Conservation (phyloP, 2,888 invertebrate species). For the Cybosia mesomella region DNA sequence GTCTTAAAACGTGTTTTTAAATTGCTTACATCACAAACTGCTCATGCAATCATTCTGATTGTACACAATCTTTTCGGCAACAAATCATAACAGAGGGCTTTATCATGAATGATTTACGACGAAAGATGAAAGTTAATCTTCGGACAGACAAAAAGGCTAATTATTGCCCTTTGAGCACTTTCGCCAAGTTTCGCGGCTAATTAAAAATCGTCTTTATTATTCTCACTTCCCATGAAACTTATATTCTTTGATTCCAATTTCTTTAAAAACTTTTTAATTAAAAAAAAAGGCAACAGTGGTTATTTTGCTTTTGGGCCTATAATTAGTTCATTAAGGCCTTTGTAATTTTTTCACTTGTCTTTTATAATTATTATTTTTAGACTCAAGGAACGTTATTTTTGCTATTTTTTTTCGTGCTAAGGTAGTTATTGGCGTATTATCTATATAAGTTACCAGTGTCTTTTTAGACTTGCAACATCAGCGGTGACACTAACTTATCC, state of each 20-base stretch:
- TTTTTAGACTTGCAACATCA: too few species aligned
- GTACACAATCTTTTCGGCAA: constrained; percentile 38
- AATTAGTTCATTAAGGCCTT: constrained; percentile 4
- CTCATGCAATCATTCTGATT: background rate
- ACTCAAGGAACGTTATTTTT: background rate
- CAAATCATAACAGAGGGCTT: constrained; percentile 48
- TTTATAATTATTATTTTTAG: background rate
- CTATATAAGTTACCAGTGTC: too few species aligned
- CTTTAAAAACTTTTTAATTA: constrained; percentile 43
- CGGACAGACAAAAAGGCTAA: constrained; percentile 71
- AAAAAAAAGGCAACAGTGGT: constrained; percentile 20
- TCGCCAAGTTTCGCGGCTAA: constrained; percentile 62
- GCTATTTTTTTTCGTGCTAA: background rate
- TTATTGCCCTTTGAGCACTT: constrained; percentile 73
- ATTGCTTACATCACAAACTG: background rate
- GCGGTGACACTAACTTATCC: too few species aligned
- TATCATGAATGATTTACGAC: constrained; percentile 57
- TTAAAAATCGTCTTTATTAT: constrained; percentile 69
- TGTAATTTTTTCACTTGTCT: constrained; percentile 2
- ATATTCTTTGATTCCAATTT: constrained; percentile 35
- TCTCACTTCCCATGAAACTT: constrained; percentile 39
- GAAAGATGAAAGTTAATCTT: constrained; percentile 59
- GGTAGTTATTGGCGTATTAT: background rate
- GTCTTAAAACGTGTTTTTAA: background rate
- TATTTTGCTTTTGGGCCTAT: background rate